Evolutionary conservation across 2,113 vertebrate species (phyloP).

Genomic region (Prinia subflava): DNA sequence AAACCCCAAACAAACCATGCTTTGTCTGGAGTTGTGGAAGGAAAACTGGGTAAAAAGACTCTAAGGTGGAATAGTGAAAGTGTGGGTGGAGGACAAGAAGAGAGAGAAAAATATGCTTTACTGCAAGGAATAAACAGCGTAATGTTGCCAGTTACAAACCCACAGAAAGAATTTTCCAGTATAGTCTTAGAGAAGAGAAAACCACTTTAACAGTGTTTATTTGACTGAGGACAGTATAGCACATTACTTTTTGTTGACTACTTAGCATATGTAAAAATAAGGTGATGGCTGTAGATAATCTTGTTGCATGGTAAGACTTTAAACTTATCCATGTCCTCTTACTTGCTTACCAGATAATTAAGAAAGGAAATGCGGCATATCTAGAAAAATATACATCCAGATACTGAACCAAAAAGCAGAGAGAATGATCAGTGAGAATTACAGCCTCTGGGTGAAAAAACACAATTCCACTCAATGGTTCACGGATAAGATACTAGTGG

Average conservation of each 20-base stretch:
- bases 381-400: neutral
- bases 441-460: neutral
- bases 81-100: neutral
- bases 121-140: neutral
- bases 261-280: neutral
- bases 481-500: neutral
- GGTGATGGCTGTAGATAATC: neutral
- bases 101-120: neutral
- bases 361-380: neutral
- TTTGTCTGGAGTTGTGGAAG: neutral
- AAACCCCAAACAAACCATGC: neutral
- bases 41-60: neutral
- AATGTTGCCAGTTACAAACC: neutral
- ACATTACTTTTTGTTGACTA: neutral
- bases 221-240: accelerated
- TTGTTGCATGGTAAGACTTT: neutral
- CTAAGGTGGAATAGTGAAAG: neutral
- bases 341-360: neutral
- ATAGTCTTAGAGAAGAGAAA: neutral
- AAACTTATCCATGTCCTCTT: neutral
- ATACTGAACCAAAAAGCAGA: neutral
- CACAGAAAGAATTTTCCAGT: neutral
- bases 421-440: neutral
- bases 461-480: accelerated
- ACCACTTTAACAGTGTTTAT: neutral